Percentiles rank a stretch among this genome's conserved stretches.
phyloP scores from a whole-genome alignment of 2,113 vertebrate species.

The Trematocara variabile region DNA sequence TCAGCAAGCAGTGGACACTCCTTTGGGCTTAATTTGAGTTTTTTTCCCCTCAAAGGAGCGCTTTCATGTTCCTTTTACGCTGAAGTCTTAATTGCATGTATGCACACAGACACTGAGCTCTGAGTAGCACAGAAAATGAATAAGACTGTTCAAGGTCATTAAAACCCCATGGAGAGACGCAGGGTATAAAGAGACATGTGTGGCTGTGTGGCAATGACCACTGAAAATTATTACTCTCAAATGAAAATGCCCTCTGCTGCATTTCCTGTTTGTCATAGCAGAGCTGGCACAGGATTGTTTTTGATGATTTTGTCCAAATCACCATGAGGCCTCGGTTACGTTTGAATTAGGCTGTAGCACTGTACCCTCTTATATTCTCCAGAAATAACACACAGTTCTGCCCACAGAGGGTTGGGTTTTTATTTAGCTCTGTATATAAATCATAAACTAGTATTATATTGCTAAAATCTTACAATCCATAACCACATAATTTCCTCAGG shows the following conservation, averaged over 20 bases:
- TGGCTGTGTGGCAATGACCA: background rate
- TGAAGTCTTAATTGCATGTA: conserved; percentile 44
- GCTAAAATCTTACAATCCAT: background rate
- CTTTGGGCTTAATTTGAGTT: conserved; percentile 5
- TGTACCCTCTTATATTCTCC: background rate
- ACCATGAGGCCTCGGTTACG: background rate
- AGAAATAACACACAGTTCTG: background rate
- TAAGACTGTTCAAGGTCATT: conserved; percentile 36
- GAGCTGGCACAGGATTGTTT: background rate
- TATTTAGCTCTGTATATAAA: background rate
- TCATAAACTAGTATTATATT: background rate
- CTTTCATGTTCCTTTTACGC: background rate
- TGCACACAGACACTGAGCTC: background rate
- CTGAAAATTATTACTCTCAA: background rate
- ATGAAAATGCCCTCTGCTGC: background rate
- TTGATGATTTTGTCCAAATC: background rate
- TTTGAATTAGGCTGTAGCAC: background rate
- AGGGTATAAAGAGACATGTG: background rate
- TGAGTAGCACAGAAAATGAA: background rate
- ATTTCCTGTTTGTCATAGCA: background rate
- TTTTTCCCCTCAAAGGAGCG: background rate
- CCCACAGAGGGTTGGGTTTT: background rate
- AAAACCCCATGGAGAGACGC: background rate
- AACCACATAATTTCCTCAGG: background rate
- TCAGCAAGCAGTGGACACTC: background rate